These are phyloP conservation scores for Odontamblyopus lacepedii DNA, from an alignment of 2,797 vertebrate genomes.

Conservation along the genomic window DNA sequence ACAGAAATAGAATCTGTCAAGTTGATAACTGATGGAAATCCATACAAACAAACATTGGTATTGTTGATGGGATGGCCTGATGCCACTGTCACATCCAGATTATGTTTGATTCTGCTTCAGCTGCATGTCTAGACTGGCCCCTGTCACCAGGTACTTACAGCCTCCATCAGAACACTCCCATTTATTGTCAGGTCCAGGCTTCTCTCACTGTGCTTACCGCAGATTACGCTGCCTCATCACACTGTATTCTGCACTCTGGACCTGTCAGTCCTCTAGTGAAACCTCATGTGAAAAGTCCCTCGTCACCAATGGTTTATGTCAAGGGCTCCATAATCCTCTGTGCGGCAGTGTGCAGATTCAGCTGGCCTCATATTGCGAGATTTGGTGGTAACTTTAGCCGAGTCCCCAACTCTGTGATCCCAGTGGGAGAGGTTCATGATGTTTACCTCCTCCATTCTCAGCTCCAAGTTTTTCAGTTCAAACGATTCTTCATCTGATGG, in stretches of 20 bases:
- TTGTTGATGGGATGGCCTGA: constrained; percentile 45
- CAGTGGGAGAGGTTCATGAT: constrained; percentile 92
- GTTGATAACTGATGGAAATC: background rate
- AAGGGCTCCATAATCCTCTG: constrained; percentile 76
- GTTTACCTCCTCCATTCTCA: constrained; percentile 90
- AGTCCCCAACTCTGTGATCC: constrained; percentile 69
- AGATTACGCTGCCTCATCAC: constrained; percentile 36
- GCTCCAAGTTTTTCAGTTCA: constrained; percentile 89
- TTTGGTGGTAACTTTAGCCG: constrained; percentile 85
- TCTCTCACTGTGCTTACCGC: constrained; percentile 98
- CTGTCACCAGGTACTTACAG: constrained; percentile 96
- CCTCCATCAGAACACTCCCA: constrained; percentile 99
- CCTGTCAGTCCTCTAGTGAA: constrained; percentile 44
- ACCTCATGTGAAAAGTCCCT: constrained; percentile 47
- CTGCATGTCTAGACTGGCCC: constrained; percentile 93
- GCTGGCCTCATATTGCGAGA: constrained; percentile 81
- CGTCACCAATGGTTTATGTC: constrained; percentile 71
- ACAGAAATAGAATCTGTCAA: background rate
- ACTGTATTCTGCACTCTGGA: constrained; percentile 23
- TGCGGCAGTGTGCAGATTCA: constrained; percentile 40
- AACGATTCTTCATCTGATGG: constrained; percentile 13
- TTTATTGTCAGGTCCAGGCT: constrained; percentile 99
- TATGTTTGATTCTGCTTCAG: constrained; percentile 93
- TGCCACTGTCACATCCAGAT: constrained; percentile 97
- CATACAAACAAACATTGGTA: constrained; percentile 4